A percentile compares a stretch with the other conserved stretches of the same genome.
Evolutionary conservation across 2,888 invertebrate genomes (phyloP).

Genomic region (Synanthedon vespiformis): DNA sequence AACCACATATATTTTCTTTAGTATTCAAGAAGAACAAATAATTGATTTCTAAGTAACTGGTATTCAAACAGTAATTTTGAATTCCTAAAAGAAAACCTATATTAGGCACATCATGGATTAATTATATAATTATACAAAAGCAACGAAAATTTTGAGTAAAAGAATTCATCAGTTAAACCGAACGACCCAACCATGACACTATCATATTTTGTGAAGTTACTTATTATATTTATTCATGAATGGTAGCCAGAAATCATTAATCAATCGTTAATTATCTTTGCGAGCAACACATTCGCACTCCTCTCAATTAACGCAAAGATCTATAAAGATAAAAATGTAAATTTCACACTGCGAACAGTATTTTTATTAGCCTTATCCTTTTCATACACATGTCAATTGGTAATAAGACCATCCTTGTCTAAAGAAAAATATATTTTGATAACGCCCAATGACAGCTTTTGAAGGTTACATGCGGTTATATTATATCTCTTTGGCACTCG

Average conservation of each 20-base stretch:
- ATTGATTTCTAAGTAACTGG: too few relatives aligned
- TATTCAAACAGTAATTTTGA: too few relatives aligned
- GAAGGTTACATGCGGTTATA: slow-evolving; percentile 4
- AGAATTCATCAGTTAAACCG: too few relatives aligned
- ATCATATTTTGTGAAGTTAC: slow-evolving; percentile 18
- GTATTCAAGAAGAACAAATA: too few relatives aligned
- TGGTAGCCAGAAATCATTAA: slow-evolving; percentile 46
- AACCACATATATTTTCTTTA: too few relatives aligned
- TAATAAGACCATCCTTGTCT: too few relatives aligned
- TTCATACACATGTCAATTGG: slow-evolving; percentile 2
- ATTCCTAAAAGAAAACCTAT: too few relatives aligned
- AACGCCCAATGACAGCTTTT: too few relatives aligned
- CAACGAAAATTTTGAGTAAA: too few relatives aligned
- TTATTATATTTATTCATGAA: slow-evolving; percentile 29
- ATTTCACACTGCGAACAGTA: slow-evolving; percentile 30
- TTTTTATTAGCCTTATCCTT: slow-evolving; percentile 22
- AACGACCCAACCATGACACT: not conserved
- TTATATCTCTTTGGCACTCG: slow-evolving; percentile 27
- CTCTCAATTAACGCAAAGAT: slow-evolving; percentile 54
- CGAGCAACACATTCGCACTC: slow-evolving; percentile 41
- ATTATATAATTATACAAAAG: too few relatives aligned
- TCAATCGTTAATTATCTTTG: slow-evolving; percentile 53
- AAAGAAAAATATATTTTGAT: too few relatives aligned
- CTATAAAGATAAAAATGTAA: slow-evolving; percentile 49
- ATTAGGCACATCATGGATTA: too few relatives aligned